Percentiles rank a stretch among this genome's conserved stretches.
Evolutionary conservation across 1,140 invertebrate genomes (phyloP).

Genomic region (Formica selysi): DNA sequence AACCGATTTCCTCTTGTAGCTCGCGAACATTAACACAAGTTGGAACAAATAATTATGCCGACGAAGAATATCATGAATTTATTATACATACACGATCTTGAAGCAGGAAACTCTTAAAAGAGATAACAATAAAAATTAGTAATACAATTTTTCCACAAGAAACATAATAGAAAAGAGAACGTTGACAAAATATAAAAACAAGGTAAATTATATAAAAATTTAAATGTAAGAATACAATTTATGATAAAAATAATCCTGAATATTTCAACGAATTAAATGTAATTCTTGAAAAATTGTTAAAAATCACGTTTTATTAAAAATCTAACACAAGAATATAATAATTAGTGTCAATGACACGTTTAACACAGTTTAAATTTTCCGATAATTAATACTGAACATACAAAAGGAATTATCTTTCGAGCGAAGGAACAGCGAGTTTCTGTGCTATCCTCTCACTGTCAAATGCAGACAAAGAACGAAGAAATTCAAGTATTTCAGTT

Average conservation of each 20-base stretch:
- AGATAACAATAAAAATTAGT: background rate
- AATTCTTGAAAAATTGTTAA: slow-evolving; percentile 21
- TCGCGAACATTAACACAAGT: slow-evolving; percentile 6
- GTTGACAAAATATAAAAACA: background rate
- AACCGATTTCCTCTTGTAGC: background rate
- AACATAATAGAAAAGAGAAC: background rate
- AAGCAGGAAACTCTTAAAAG: background rate
- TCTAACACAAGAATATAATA: slow-evolving; percentile 14
- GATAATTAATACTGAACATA: slow-evolving; percentile 51
- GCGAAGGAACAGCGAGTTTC: background rate
- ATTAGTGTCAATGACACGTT: slow-evolving; percentile 19
- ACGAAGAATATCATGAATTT: background rate
- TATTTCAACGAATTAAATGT: background rate
- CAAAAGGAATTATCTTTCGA: slow-evolving; percentile 41
- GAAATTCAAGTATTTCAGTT: slow-evolving; percentile 18
- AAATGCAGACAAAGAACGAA: slow-evolving; percentile 47
- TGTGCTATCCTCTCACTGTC: slow-evolving; percentile 26
- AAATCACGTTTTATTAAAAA: slow-evolving; percentile 6
- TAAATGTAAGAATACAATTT: background rate
- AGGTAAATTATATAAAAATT: background rate
- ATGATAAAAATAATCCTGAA: slow-evolving; percentile 6
- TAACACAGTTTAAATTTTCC: slow-evolving; percentile 22
- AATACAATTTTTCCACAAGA: background rate
- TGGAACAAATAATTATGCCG: background rate
- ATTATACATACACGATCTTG: background rate